phyloP scores from a whole-genome alignment of 2,113 vertebrate species.

The Notothenia rossii region DNA sequence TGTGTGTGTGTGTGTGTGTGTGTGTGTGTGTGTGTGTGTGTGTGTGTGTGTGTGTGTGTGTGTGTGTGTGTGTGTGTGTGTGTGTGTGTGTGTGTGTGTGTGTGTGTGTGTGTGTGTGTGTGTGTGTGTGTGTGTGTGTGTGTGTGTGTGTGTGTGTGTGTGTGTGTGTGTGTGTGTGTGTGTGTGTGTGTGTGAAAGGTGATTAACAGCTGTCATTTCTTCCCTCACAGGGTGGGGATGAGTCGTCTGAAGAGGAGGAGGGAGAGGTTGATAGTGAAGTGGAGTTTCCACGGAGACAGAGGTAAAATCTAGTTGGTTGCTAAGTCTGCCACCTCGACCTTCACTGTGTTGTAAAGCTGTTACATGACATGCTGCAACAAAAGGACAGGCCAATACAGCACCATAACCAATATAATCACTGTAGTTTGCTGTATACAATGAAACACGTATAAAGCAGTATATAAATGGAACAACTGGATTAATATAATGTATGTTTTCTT shows the following conservation, averaged over 20 bases:
- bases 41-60: too few species aligned
- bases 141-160: too few species aligned
- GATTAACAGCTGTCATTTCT: slow-evolving; percentile 30
- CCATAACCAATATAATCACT: neutral
- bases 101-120: neutral
- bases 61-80: too few species aligned
- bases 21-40: too few species aligned
- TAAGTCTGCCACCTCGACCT: slow-evolving; percentile 24
- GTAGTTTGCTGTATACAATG: neutral
- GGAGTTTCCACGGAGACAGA: slow-evolving; percentile 97
- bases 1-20: too few species aligned
- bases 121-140: neutral
- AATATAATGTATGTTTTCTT: neutral
- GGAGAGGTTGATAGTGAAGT: slow-evolving; percentile 99
- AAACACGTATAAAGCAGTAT: neutral
- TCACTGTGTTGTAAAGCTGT: neutral
- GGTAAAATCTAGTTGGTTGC: slow-evolving; percentile 84
- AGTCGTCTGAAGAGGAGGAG: slow-evolving; percentile 98
- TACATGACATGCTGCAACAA: slow-evolving; percentile 6
- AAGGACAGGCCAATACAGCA: neutral
- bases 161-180: too few species aligned
- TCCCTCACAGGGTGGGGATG: slow-evolving; percentile 89
- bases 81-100: too few species aligned
- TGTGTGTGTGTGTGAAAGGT: neutral
- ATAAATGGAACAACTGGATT: neutral